phyloP scores from a whole-genome alignment of 2,113 vertebrate genomes.

The Podocnemis expansa region DNA sequence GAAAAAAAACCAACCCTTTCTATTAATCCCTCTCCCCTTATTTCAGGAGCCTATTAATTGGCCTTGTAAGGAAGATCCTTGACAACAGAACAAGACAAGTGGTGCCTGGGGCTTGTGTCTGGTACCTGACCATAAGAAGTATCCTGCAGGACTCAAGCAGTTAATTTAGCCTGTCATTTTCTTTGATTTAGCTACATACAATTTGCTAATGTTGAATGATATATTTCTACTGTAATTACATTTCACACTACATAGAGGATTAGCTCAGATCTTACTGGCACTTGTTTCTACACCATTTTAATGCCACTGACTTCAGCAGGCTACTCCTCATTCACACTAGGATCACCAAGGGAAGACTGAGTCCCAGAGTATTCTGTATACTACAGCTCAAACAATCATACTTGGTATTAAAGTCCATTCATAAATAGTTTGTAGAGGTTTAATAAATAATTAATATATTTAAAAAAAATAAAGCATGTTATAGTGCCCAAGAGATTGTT shows the following conservation, averaged over 20 bases:
- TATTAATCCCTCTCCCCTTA: not conserved
- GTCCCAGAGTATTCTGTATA: not conserved
- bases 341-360: not conserved
- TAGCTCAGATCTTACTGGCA: not conserved
- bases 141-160: not conserved
- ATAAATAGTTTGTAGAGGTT: not conserved
- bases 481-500: not conserved
- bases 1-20: not conserved
- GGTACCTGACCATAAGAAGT: not conserved
- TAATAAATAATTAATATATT: not conserved
- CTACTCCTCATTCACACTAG: not conserved
- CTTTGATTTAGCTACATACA: not conserved
- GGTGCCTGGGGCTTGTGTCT: not conserved
- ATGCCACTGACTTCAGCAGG: rapidly evolving
- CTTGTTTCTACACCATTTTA: not conserved
- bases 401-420: not conserved
- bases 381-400: not conserved
- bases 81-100: not conserved
- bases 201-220: not conserved
- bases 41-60: not conserved
- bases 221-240: conserved; percentile 13
- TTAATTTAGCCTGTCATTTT: not conserved
- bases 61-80: not conserved
- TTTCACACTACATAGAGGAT: not conserved
- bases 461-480: not conserved